phyloP scores from a whole-genome alignment of 2,888 invertebrate species.

The Noctua comes region DNA sequence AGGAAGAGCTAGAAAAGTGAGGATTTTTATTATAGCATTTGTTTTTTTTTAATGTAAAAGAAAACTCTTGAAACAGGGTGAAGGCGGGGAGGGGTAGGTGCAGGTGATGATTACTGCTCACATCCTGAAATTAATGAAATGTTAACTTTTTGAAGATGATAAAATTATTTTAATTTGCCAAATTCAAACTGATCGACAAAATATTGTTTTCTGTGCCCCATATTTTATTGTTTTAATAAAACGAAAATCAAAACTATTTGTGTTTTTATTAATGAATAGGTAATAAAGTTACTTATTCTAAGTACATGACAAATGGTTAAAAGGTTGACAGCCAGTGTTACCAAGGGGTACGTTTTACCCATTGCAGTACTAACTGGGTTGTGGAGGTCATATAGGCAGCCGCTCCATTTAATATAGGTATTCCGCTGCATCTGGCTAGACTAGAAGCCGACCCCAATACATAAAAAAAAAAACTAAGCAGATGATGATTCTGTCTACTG shows the following conservation, averaged over 20 bases:
- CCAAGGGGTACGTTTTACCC: neutral
- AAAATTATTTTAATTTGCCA: constrained; percentile 28
- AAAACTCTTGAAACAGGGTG: neutral
- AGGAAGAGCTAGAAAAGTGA: neutral
- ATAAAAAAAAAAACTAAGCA: too few species aligned
- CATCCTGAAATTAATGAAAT: neutral
- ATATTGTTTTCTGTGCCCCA: constrained; percentile 68
- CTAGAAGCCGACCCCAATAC: neutral
- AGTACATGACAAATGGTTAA: too few species aligned
- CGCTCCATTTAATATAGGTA: neutral
- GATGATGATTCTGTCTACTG: neutral
- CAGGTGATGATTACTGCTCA: neutral
- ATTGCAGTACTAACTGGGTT: neutral
- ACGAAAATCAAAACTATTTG: constrained; percentile 24
- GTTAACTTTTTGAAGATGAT: neutral
- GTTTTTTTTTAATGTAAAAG: neutral
- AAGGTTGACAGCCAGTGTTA: neutral
- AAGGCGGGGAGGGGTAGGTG: neutral
- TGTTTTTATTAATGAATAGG: constrained; percentile 4
- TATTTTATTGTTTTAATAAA: constrained; percentile 78
- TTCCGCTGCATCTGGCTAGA: neutral
- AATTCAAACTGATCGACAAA: constrained; percentile 56
- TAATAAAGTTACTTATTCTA: too few species aligned
- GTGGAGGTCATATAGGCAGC: neutral
- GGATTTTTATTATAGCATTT: neutral